These are phyloP conservation scores for Zaprionus ornatus DNA, from an alignment of 1,140 invertebrate genomes.

Conservation along the genomic window DNA sequence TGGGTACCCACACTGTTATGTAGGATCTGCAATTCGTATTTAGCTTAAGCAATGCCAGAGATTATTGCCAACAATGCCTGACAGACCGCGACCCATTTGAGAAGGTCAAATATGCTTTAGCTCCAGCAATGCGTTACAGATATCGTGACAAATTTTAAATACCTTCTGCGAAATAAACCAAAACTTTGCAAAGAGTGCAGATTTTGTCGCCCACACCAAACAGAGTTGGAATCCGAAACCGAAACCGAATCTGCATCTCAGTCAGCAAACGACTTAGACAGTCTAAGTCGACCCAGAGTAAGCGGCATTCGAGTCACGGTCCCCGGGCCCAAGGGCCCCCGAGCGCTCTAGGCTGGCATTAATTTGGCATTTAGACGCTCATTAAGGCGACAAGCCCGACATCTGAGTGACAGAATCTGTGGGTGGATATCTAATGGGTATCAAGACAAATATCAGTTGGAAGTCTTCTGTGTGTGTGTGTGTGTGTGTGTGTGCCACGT, in stretches of 20 bases:
- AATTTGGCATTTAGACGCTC: conserved; percentile 72
- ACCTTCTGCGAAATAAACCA: neutral
- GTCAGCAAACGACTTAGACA: neutral
- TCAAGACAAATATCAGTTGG: conserved; percentile 10
- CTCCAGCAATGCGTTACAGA: neutral
- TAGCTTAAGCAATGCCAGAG: neutral
- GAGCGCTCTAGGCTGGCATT: conserved; percentile 42
- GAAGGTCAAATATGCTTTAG: neutral
- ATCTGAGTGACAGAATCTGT: conserved; percentile 63
- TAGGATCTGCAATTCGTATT: neutral
- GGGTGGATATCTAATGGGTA: conserved; percentile 42
- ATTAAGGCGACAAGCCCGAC: conserved; percentile 63
- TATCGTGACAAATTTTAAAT: neutral
- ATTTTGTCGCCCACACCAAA: conserved; percentile 53
- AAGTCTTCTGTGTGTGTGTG: neutral
- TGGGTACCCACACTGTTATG: neutral
- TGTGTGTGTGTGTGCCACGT: neutral
- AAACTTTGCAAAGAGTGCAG: conserved; percentile 20
- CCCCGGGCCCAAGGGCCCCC: conserved; percentile 32
- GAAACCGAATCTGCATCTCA: conserved; percentile 12
- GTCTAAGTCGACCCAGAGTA: conserved; percentile 19
- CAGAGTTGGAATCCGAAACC: conserved; percentile 11
- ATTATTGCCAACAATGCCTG: neutral
- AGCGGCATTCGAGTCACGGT: conserved; percentile 38
- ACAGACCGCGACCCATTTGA: neutral